A percentile compares a stretch with the other conserved stretches of the same genome.
Evolutionary conservation across 1,140 invertebrate species (phyloP).

Genomic region (Akabosia matsudoensis): DNA sequence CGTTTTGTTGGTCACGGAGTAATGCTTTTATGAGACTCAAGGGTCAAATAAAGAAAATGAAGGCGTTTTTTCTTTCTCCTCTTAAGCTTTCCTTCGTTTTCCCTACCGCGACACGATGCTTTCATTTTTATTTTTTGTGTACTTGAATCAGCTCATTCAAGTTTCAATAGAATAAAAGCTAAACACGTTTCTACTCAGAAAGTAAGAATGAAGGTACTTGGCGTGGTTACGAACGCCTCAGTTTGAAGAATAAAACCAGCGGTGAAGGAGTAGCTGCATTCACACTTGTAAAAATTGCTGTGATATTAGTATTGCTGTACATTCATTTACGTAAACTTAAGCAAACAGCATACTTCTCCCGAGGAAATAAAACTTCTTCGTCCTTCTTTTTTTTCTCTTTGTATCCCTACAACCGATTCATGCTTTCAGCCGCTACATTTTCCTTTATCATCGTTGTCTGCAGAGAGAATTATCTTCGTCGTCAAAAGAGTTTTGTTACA

Average conservation of each 20-base stretch:
- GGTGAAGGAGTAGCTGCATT: not conserved
- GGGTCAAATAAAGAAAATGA: constrained; percentile 50
- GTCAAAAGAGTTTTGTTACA: constrained; percentile 2
- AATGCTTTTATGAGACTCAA: constrained; percentile 49
- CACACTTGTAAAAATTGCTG: constrained; percentile 17
- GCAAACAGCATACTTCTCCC: not conserved
- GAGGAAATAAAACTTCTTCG: not conserved
- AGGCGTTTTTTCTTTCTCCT: constrained; percentile 27
- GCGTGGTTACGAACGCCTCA: too few relatives aligned
- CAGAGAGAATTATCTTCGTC: not conserved
- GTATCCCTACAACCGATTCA: not conserved
- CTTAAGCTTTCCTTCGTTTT: not conserved
- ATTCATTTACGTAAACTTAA: not conserved
- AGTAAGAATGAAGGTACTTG: too few relatives aligned
- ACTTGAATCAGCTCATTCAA: not conserved
- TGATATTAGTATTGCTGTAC: constrained; percentile 14
- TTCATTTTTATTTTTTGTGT: not conserved
- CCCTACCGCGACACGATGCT: not conserved
- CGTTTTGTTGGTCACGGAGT: constrained; percentile 48
- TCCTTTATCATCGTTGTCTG: not conserved
- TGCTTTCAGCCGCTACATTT: not conserved
- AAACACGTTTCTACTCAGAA: too few relatives aligned
- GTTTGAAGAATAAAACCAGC: constrained; percentile 7
- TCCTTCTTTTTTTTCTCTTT: not conserved
- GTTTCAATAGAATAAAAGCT: not conserved